Evolutionary conservation across 2,888 invertebrate species (phyloP), one percentile per base, ranked within the genome.

Genomic region (Nomada ferruginata): DNA sequence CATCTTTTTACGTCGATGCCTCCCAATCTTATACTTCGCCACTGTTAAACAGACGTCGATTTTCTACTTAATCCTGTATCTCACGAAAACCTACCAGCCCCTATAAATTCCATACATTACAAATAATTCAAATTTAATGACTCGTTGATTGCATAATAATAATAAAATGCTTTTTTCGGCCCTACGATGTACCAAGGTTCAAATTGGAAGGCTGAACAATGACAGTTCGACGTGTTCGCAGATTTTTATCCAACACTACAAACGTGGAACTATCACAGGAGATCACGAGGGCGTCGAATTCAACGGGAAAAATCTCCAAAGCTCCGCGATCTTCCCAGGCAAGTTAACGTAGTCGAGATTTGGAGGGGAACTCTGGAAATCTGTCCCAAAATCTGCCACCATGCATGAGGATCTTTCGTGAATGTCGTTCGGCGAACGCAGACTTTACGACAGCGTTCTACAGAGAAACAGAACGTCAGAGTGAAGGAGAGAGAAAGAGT

Each of bases 401-500:
- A 29, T n/a, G 23, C 23, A 44, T n/a, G 69, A 53, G 29, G 69
- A 76, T 79, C 74, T 76, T 76, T 74, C 68, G 71, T 69, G 60
- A 73, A 72, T 57, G 75, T 68, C 76, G 85, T 83, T 85, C 80
- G 50, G 50, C 50, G 77, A 73, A 64, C 74, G 60, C 73, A 74
- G 81, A 68, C 76, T 85, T 85, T 85, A 86, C 85, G 80, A 53
- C 42, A 29, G n/a, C 15, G n/a, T n/a, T 15, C 55, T 20, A 52
- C 57, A 63, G 59, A 82, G 66, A 10, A 20, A 23, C 20, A 68
- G 53, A 68, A 44, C 13, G 10, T 2, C 1, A 4, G 3, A n/a
- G 59, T 73, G 47, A 59, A 82, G 75, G 59, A 75, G 57, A 82
- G 66, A 85, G 79, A 79, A 79, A 87, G 74, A 76, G 83, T 36